phyloP scores from a whole-genome alignment of 2,113 vertebrate genomes.

The Gambusia holbrooki region DNA sequence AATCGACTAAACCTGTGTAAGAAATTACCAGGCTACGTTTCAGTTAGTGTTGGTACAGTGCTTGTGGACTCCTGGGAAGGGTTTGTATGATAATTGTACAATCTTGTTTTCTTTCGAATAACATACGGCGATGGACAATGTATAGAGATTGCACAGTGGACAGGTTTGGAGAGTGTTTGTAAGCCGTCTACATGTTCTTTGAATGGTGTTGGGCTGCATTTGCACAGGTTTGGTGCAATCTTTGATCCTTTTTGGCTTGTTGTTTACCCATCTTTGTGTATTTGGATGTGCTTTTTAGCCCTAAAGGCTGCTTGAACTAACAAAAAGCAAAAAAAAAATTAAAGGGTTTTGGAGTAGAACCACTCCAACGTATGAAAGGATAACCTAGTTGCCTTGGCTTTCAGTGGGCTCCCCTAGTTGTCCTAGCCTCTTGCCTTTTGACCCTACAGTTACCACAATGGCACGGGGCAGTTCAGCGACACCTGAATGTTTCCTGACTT shows the following conservation, averaged over 20 bases:
- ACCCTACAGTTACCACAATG: slow-evolving; percentile 79
- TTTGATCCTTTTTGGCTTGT: neutral
- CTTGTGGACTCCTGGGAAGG: too few relatives aligned
- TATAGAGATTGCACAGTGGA: neutral
- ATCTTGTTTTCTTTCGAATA: too few relatives aligned
- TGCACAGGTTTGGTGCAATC: neutral
- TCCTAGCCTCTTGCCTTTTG: slow-evolving; percentile 82
- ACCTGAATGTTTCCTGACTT: slow-evolving; percentile 75
- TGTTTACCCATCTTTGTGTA: slow-evolving; percentile 11
- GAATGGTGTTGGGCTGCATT: neutral
- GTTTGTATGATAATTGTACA: too few relatives aligned
- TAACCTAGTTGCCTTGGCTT: slow-evolving; percentile 5
- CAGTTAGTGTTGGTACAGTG: too few relatives aligned
- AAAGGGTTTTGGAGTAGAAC: neutral
- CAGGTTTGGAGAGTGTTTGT: neutral
- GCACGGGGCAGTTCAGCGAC: slow-evolving; percentile 76
- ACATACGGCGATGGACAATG: neutral
- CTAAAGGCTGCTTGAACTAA: slow-evolving; percentile 20
- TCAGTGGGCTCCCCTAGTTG: slow-evolving; percentile 65
- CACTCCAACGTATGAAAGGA: neutral
- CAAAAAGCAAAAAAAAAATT: neutral
- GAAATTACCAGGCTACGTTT: too few relatives aligned
- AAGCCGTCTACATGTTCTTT: neutral
- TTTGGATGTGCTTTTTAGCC: slow-evolving; percentile 35
- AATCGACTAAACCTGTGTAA: too few relatives aligned